phyloP scores from a whole-genome alignment of 2,797 vertebrate species.

The Neoniphon sammara region DNA sequence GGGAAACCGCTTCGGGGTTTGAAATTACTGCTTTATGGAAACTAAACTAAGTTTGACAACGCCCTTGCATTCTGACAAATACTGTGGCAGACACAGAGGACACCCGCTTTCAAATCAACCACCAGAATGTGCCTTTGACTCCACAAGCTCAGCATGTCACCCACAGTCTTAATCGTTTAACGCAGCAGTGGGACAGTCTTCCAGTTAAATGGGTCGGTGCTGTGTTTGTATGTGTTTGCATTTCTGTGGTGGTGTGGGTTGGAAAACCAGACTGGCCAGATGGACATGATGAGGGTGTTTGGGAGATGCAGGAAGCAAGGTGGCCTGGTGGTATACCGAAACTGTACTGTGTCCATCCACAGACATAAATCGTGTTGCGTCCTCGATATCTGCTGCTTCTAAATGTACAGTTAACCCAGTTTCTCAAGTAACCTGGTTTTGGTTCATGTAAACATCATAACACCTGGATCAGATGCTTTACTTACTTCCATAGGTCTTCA shows the following conservation, averaged over 20 bases:
- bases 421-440: no score
- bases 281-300: no score
- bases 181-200: neutral
- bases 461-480: no score
- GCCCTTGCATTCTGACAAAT: neutral
- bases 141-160: neutral
- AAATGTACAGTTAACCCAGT: neutral
- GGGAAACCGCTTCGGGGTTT: no score
- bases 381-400: neutral
- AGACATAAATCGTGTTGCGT: neutral
- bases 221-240: neutral
- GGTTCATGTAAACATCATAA: no score
- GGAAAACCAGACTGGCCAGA: neutral
- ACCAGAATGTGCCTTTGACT: neutral
- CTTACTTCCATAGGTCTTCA: no score
- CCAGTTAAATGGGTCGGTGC: neutral
- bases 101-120: neutral
- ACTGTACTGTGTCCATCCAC: neutral
- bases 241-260: neutral
- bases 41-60: no score
- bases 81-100: neutral
- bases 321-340: no score
- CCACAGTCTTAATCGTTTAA: neutral
- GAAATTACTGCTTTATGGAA: no score
- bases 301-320: no score